These are phyloP conservation scores for Hybognathus amarus DNA, from an alignment of 2,797 vertebrate species.

Conservation along the genomic window DNA sequence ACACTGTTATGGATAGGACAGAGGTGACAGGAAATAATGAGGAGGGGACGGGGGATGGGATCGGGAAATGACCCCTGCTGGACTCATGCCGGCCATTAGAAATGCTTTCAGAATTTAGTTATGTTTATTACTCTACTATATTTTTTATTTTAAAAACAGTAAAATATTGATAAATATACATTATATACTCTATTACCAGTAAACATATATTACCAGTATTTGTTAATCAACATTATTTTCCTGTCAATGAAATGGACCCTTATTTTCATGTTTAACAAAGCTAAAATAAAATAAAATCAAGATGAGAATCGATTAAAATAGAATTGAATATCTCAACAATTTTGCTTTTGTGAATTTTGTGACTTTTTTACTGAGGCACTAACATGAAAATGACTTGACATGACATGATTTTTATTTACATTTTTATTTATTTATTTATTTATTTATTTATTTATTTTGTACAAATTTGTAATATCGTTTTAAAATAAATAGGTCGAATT, in stretches of 20 bases:
- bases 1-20: background rate
- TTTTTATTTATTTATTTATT: too few species aligned
- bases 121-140: background rate
- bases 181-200: too few species aligned
- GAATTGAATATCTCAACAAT: background rate
- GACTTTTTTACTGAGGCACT: background rate
- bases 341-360: background rate
- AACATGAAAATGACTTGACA: background rate
- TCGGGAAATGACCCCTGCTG: background rate
- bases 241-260: background rate
- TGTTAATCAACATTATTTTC: background rate
- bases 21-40: constrained; percentile 6
- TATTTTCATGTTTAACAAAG: too few species aligned
- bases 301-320: too few species aligned
- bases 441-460: background rate
- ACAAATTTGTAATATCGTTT: background rate
- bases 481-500: too few species aligned
- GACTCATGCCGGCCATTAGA: background rate
- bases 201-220: background rate
- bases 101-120: background rate
- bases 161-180: too few species aligned
- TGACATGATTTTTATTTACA: too few species aligned
- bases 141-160: too few species aligned
- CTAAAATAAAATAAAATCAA: background rate
- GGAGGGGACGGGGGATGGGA: background rate